Percentiles rank a stretch among this genome's conserved stretches.
These are phyloP conservation scores for Macquaria ambigua DNA, from an alignment of 2,113 vertebrate species.

Conservation along the genomic window DNA sequence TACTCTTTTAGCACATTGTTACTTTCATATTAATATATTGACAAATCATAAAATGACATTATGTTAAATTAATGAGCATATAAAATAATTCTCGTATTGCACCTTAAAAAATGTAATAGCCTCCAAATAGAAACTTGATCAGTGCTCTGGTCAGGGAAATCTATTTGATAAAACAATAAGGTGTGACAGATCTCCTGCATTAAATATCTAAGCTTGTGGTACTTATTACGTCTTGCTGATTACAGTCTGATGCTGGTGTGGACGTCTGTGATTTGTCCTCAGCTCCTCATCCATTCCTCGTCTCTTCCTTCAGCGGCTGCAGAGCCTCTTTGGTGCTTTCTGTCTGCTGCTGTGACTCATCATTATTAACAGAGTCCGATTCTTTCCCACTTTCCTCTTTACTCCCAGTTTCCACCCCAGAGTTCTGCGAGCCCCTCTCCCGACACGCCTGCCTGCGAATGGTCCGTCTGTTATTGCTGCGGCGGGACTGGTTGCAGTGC, in stretches of 20 bases:
- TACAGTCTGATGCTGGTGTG: constrained; percentile 12
- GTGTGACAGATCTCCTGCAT: neutral
- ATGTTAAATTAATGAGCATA: neutral
- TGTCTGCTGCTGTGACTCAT: constrained; percentile 6
- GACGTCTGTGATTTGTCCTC: neutral
- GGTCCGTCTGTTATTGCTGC: constrained; percentile 67
- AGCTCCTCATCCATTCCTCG: neutral
- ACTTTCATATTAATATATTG: neutral
- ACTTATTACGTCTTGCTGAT: neutral
- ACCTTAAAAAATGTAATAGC: neutral
- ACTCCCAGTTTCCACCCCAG: neutral
- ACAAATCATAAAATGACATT: neutral
- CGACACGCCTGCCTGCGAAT: constrained; percentile 61
- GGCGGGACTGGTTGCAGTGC: constrained; percentile 81
- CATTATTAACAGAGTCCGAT: neutral
- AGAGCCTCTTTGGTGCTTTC: constrained; percentile 36
- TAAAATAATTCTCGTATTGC: neutral
- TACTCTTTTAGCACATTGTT: neutral
- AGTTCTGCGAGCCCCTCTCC: neutral
- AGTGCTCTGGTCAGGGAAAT: neutral
- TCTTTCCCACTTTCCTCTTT: constrained; percentile 8
- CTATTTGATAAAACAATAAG: neutral
- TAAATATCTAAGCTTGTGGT: neutral
- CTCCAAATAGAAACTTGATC: neutral
- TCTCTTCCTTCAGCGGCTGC: constrained; percentile 52